These are phyloP conservation scores for Hemiprocne comata DNA, from an alignment of 2,113 vertebrate species.

Conservation along the genomic window DNA sequence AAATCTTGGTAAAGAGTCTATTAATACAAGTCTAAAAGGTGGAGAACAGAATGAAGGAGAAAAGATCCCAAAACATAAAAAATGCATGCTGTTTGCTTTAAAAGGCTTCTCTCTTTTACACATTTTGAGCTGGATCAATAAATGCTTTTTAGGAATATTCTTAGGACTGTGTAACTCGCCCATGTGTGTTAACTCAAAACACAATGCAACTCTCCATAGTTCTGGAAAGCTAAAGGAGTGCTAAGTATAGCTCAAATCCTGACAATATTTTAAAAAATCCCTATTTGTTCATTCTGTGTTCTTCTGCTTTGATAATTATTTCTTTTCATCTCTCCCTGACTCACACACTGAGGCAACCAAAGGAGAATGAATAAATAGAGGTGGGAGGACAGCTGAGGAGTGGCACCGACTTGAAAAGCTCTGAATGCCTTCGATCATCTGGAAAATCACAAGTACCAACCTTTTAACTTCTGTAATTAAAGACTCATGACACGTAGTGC, in stretches of 20 bases:
- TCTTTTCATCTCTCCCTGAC: constrained; percentile 66
- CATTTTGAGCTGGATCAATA: not conserved
- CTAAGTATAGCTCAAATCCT: constrained; percentile 47
- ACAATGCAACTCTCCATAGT: not conserved
- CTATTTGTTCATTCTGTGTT: constrained; percentile 26
- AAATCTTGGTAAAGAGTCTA: not conserved
- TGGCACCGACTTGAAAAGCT: constrained; percentile 56
- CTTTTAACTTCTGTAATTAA: constrained; percentile 51
- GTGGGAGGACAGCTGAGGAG: constrained; percentile 44
- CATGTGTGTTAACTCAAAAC: not conserved
- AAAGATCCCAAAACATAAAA: constrained; percentile 9
- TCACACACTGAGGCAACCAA: constrained; percentile 42
- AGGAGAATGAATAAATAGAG: constrained; percentile 60
- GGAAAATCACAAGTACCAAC: constrained; percentile 60
- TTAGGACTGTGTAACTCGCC: not conserved
- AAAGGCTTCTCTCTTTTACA: not conserved
- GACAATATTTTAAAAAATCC: constrained; percentile 18
- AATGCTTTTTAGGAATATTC: constrained; percentile 51
- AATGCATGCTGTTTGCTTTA: not conserved
- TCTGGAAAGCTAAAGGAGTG: constrained; percentile 1
- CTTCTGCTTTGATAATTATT: constrained; percentile 64
- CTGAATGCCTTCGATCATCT: constrained; percentile 63
- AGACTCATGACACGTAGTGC: not conserved
- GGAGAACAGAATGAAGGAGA: not conserved
- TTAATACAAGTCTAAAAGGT: not conserved